Evolutionary conservation across 2,888 invertebrate species (phyloP).

Genomic region (Tortrix viridana): DNA sequence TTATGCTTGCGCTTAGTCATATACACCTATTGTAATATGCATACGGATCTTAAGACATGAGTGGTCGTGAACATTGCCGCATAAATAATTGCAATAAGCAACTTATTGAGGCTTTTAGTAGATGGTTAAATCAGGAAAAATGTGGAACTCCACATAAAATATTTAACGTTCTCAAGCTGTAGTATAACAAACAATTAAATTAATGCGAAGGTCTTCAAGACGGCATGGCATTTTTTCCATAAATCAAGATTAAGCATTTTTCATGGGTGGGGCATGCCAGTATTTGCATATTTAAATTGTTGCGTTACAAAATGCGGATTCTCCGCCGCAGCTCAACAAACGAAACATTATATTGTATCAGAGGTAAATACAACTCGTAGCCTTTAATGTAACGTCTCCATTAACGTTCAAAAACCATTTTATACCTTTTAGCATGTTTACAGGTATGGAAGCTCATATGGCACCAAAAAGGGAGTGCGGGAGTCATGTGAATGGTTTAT

Average conservation of each 20-base stretch:
- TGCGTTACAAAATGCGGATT: conserved; percentile 8
- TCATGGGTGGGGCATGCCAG: conserved; percentile 10
- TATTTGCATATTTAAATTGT: conserved; percentile 23
- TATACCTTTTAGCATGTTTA: conserved; percentile 10
- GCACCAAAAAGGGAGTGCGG: conserved; percentile 6
- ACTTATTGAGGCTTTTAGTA: too few relatives aligned
- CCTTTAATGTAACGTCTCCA: conserved; percentile 1
- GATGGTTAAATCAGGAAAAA: too few relatives aligned
- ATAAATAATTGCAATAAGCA: conserved; percentile 40
- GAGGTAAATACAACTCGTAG: conserved; percentile 10
- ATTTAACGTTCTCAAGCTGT: not conserved
- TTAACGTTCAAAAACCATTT: conserved; percentile 6
- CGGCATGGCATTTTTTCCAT: not conserved
- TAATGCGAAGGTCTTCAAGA: not conserved
- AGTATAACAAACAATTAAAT: not conserved
- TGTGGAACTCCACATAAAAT: too few relatives aligned
- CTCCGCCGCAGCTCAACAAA: conserved; percentile 4
- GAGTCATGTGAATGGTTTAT: conserved; percentile 17
- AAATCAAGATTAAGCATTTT: conserved; percentile 9
- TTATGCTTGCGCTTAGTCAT: conserved; percentile 45
- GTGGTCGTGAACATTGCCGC: conserved; percentile 50
- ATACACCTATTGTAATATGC: conserved; percentile 44
- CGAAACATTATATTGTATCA: conserved; percentile 8
- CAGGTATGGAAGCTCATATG: conserved; percentile 4
- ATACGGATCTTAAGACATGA: conserved; percentile 49